These are phyloP conservation scores for Dipodomys merriami DNA, from an alignment of 2,113 vertebrate species.

Conservation along the genomic window DNA sequence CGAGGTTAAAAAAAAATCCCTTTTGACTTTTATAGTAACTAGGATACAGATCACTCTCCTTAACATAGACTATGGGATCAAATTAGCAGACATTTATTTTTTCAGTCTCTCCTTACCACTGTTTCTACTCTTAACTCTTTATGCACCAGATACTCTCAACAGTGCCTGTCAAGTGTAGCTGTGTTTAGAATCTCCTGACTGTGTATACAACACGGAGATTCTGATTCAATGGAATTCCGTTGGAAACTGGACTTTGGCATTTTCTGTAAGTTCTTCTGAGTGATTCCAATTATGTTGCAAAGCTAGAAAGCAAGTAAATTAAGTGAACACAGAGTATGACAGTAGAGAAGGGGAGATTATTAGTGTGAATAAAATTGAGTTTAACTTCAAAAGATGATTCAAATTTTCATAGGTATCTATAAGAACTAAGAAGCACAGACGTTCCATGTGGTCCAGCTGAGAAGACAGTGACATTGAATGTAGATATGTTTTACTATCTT, in stretches of 20 bases:
- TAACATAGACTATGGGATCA: neutral
- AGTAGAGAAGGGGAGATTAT: neutral
- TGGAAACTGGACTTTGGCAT: neutral
- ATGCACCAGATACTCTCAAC: neutral
- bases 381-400: neutral
- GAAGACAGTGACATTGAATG: neutral
- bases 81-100: neutral
- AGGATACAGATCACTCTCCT: neutral
- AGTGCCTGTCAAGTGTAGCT: neutral
- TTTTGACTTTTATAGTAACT: neutral
- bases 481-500: slow-evolving; percentile 31
- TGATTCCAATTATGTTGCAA: neutral
- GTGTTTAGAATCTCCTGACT: neutral
- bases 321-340: neutral
- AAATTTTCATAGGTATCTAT: slow-evolving; percentile 12
- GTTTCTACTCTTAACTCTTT: neutral
- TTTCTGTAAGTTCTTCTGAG: neutral
- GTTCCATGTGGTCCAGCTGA: neutral
- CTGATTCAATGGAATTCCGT: neutral
- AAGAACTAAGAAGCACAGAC: neutral
- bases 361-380: neutral
- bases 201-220: neutral
- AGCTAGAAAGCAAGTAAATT: neutral
- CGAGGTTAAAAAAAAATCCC: slow-evolving; percentile 11
- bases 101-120: neutral